phyloP scores from a whole-genome alignment of 1,140 invertebrate genomes.

The Doryteuthis pealeii region DNA sequence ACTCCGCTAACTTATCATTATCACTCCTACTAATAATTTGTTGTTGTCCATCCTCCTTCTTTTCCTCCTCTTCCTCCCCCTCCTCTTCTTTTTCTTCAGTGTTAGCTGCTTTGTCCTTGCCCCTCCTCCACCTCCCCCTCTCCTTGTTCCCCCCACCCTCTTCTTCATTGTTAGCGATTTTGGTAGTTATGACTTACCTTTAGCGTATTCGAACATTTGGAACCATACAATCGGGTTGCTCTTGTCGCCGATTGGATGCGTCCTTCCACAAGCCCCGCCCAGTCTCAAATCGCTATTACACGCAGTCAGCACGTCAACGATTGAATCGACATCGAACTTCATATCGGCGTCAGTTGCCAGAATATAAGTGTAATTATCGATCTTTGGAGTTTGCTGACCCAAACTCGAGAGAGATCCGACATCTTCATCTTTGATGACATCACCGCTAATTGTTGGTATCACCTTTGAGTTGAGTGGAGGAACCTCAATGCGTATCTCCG shows the following conservation, averaged over 20 bases:
- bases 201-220: constrained; percentile 69
- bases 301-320: constrained; percentile 23
- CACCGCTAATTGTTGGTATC: neutral
- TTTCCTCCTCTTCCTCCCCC: neutral
- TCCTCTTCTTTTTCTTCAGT: neutral
- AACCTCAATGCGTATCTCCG: too few species aligned
- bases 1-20: too few species aligned
- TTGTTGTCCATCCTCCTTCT: neutral
- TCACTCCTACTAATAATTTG: too few species aligned
- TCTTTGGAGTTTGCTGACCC: neutral
- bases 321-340: constrained; percentile 28
- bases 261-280: constrained; percentile 41
- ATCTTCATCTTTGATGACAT: neutral
- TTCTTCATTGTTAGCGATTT: too few species aligned
- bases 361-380: constrained; percentile 24
- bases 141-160: neutral
- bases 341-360: constrained; percentile 41
- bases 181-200: too few species aligned
- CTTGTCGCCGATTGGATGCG: constrained; percentile 40
- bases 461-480: too few species aligned
- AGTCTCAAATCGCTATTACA: constrained; percentile 26
- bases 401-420: neutral
- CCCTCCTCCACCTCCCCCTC: too few species aligned
- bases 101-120: too few species aligned
- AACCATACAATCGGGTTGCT: constrained; percentile 66